Conservation (phyloP, 1,140 invertebrate genomes). For the Philotrypesis tridentata region DNA sequence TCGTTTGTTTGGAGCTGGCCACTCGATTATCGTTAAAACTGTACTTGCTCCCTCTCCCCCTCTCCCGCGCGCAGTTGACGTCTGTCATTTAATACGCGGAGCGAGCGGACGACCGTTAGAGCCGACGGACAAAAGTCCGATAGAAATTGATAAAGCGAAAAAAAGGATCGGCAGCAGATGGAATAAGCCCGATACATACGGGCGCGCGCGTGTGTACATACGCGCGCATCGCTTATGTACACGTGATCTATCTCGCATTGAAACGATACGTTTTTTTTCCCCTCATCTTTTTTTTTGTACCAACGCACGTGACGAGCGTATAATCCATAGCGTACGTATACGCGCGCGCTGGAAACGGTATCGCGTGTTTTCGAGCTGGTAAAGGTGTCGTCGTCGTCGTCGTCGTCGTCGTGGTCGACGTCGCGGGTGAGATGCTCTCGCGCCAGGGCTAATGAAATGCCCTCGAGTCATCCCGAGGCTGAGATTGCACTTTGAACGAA, state of each 20-base stretch:
- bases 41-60: constrained; percentile 17
- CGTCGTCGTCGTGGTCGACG: neutral
- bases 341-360: too few relatives aligned
- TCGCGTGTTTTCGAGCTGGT: too few relatives aligned
- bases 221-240: neutral
- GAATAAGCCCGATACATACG: neutral
- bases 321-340: neutral
- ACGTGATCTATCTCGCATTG: neutral
- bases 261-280: constrained; percentile 15
- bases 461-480: constrained; percentile 1
- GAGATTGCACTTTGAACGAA: neutral
- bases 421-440: neutral
- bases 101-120: constrained; percentile 43
- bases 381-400: too few relatives aligned
- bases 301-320: neutral
- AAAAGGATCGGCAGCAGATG: constrained; percentile 9
- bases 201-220: neutral
- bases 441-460: neutral
- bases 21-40: constrained; percentile 46
- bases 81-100: constrained; percentile 36
- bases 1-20: constrained; percentile 20
- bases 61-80: constrained; percentile 6
- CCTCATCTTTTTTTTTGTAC: neutral
- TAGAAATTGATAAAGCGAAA: constrained; percentile 46
- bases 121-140: neutral